Conservation (phyloP, 2,113 vertebrate genomes). For the Hippopotamus amphibius region DNA sequence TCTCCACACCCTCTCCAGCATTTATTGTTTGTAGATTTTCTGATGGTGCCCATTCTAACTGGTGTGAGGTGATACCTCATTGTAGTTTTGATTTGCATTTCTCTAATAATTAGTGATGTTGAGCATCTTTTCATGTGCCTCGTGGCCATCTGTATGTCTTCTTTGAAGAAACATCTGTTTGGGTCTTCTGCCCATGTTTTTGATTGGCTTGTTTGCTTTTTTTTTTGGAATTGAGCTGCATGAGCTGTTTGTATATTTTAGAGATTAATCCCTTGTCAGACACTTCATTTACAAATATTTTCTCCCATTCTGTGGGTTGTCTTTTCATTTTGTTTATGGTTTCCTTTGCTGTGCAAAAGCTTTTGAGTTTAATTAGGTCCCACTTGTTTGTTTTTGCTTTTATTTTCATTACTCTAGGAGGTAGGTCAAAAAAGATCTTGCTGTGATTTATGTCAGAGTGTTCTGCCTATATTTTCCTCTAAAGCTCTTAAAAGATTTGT, state of each 20-base stretch:
- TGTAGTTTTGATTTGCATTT: neutral
- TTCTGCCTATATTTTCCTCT: neutral
- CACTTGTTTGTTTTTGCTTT: neutral
- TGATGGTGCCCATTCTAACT: neutral
- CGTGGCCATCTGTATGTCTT: neutral
- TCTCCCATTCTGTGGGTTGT: neutral
- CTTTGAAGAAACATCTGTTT: neutral
- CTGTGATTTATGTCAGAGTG: neutral
- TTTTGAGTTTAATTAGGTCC: neutral
- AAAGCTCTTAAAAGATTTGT: neutral
- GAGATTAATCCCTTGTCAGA: neutral
- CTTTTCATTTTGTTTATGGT: neutral
- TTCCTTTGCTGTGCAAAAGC: neutral
- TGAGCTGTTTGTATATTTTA: neutral
- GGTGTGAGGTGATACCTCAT: neutral
- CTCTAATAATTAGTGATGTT: neutral
- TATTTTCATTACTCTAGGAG: neutral
- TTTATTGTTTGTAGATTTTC: neutral
- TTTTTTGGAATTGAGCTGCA: neutral
- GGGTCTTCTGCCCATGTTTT: neutral
- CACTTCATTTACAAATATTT: neutral
- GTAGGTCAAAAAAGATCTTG: neutral
- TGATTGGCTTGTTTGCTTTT: neutral
- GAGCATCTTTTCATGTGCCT: neutral
- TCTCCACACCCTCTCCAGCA: neutral